Evolutionary conservation across 2,888 invertebrate species (phyloP), one percentile per base, ranked within the genome.

Genomic region (Chironomus riparius): DNA sequence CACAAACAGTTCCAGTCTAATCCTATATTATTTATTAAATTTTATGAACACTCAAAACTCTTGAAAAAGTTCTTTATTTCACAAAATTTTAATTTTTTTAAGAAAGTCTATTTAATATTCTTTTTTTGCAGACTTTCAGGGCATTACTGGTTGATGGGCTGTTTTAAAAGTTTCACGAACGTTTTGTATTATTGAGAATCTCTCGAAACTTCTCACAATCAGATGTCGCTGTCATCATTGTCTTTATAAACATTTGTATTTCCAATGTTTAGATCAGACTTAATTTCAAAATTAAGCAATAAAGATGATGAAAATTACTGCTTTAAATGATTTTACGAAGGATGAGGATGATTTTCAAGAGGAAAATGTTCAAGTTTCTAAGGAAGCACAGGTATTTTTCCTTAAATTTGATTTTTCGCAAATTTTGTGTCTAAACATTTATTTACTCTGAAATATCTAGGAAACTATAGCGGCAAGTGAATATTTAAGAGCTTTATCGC

Each of bases 381-480:
- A 79, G 68, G 79, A 80, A 73, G 79, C 79, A 6, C 78, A 79
- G 77, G 79, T 79, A 69, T 75, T 62, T n/a, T 62, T 65, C 7
- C 47, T 28, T 28, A 68, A 68, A 76, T 3, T 70, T 73, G 22
- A 56, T 5, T 38, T 61, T 72, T 65, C 4, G 12, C 22, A 62
- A 56, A 28, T 65, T 62, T 38, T 22, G 18, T 24, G 10, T 22
- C 71, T 48, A 70, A 28, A 61, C n/a, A 56, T n/a, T 13, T 13
- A 18, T 47, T 70, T 47, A 22, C 70, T 4, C 10, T 7, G 7
- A 38, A 38, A 38, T 38, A 38, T 38, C 38, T 69, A 80, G 87
- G 95, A 95, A 85, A 92, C 94, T 82, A 92, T 93, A 78, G 93
- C 92, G 0, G 86, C 92, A 70, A 88, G 91, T 73, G 88, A 91